Evolutionary conservation across 1,140 invertebrate species (phyloP).

Genomic region (Drosophila bocki): DNA sequence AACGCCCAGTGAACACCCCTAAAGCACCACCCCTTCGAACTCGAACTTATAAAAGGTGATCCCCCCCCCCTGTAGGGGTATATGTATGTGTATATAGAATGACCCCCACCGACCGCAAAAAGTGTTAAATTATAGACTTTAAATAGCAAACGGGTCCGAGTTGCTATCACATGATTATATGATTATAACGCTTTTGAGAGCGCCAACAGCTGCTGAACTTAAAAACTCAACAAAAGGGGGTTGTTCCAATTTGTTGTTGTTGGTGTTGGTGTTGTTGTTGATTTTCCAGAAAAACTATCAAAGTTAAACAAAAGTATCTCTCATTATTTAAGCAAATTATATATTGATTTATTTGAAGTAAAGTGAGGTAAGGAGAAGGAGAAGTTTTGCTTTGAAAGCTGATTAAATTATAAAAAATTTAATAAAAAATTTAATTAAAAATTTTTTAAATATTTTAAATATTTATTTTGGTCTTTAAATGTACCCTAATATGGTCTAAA

Average conservation of each 20-base stretch:
- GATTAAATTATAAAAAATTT: no score
- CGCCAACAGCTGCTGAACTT: slow-evolving; percentile 38
- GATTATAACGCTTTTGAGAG: slow-evolving; percentile 59
- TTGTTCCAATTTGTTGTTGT: background rate
- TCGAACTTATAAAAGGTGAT: slow-evolving; percentile 19
- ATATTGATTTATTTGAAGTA: slow-evolving; percentile 24
- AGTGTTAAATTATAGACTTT: slow-evolving; percentile 80
- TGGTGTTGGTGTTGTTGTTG: background rate
- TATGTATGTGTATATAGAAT: background rate
- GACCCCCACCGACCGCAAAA: slow-evolving; percentile 59
- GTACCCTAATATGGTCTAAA: no score
- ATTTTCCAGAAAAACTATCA: slow-evolving; percentile 14
- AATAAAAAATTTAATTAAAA: no score
- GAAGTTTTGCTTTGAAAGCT: background rate
- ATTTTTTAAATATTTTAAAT: no score
- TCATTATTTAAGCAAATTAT: slow-evolving; percentile 5
- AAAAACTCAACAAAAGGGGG: slow-evolving; percentile 2
- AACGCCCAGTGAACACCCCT: slow-evolving; percentile 21
- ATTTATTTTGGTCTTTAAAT: background rate
- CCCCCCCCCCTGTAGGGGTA: background rate
- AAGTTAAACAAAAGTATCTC: slow-evolving; percentile 34
- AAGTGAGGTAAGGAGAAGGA: background rate
- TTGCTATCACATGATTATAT: slow-evolving; percentile 42
- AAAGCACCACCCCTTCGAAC: slow-evolving; percentile 21
- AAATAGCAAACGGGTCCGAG: slow-evolving; percentile 23